Evolutionary conservation across 2,797 vertebrate species (phyloP).

Genomic region (Silurus aristotelis): DNA sequence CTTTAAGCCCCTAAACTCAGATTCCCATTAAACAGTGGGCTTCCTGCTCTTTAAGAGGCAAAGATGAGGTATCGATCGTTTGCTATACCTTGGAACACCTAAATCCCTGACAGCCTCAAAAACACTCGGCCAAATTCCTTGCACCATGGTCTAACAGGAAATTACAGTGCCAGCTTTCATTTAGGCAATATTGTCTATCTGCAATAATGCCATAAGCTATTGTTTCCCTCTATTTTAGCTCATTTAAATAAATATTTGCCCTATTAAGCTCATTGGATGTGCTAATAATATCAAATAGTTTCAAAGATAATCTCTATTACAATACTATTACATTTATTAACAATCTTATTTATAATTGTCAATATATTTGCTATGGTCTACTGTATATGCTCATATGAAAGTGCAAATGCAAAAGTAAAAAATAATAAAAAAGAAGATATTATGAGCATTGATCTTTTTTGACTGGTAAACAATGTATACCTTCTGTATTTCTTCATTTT

Average conservation of each 20-base stretch:
- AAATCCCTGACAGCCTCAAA: conserved; percentile 31
- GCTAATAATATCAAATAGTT: neutral
- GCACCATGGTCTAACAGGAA: conserved; percentile 11
- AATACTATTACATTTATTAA: too few species aligned
- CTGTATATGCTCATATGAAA: neutral
- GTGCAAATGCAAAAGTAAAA: neutral
- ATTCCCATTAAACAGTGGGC: conserved; percentile 33
- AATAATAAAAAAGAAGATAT: neutral
- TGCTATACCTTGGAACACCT: conserved; percentile 35
- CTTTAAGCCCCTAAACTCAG: conserved; percentile 20
- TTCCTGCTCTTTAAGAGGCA: conserved; percentile 35
- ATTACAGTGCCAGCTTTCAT: conserved; percentile 8
- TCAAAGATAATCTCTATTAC: neutral
- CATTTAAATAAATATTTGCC: neutral
- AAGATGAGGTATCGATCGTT: conserved; percentile 58
- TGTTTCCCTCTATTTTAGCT: neutral
- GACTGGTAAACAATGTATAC: neutral
- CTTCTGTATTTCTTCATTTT: neutral
- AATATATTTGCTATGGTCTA: neutral
- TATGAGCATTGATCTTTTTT: neutral
- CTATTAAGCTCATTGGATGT: neutral
- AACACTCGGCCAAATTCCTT: conserved; percentile 29
- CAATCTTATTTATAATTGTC: too few species aligned
- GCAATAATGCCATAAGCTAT: neutral
- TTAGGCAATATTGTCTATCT: neutral